These are phyloP conservation scores for Vespertilio murinus DNA, from an alignment of 2,797 vertebrate species.

Conservation along the genomic window DNA sequence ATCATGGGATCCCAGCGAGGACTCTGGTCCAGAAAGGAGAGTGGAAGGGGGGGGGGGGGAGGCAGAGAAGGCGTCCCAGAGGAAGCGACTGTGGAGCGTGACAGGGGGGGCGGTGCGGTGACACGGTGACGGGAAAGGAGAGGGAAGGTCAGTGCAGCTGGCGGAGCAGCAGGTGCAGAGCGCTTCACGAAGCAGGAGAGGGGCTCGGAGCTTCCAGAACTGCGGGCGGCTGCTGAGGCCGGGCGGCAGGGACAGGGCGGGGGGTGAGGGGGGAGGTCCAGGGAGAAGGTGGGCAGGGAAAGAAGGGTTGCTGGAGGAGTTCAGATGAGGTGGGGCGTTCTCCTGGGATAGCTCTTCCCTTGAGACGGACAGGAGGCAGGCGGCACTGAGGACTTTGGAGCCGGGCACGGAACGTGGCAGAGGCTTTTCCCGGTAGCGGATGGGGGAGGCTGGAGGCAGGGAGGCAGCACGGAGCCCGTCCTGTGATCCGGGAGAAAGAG, in stretches of 20 bases:
- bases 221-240: background rate
- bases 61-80: background rate
- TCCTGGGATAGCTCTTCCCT: background rate
- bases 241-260: too few species aligned
- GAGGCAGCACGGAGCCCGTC: background rate
- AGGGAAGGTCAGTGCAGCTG: background rate
- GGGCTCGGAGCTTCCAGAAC: background rate
- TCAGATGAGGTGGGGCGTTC: background rate
- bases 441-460: background rate
- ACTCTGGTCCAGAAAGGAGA: background rate
- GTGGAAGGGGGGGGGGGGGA: background rate
- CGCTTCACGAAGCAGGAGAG: background rate
- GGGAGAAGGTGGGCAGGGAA: background rate
- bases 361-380: background rate
- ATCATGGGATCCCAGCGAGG: background rate
- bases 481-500: background rate
- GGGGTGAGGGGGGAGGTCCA: accelerated
- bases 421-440: background rate
- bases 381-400: background rate
- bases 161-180: background rate
- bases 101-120: background rate
- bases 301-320: background rate
- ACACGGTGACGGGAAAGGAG: background rate
- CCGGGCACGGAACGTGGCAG: background rate
- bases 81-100: background rate